phyloP scores from a whole-genome alignment of 2,113 vertebrate genomes.

The Python bivittatus region DNA sequence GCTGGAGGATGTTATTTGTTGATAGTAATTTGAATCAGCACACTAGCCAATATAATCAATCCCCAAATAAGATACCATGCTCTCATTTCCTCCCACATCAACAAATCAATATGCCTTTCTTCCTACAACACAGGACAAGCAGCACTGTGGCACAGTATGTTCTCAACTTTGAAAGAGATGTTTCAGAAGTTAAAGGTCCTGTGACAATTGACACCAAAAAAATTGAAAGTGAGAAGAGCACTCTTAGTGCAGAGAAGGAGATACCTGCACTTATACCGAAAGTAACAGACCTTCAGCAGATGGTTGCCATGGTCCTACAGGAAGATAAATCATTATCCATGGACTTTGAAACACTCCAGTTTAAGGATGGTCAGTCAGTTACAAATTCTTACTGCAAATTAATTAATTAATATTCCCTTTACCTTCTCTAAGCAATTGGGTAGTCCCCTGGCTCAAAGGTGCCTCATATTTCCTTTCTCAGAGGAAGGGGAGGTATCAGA shows the following conservation, averaged over 20 bases:
- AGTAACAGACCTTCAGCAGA: slow-evolving; percentile 74
- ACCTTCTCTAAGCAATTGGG: background rate
- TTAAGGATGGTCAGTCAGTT: slow-evolving; percentile 75
- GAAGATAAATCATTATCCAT: slow-evolving; percentile 81
- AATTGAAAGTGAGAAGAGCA: slow-evolving; percentile 63
- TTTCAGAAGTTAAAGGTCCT: slow-evolving; percentile 59
- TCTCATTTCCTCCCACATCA: background rate
- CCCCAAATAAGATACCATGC: background rate
- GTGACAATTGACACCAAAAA: slow-evolving; percentile 73
- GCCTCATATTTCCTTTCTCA: background rate
- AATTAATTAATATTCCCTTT: background rate
- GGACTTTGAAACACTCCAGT: slow-evolving; percentile 79
- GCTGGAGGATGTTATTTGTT: background rate
- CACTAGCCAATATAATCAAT: background rate
- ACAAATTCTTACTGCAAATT: background rate
- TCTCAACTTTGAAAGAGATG: slow-evolving; percentile 79
- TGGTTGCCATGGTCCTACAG: slow-evolving; percentile 77
- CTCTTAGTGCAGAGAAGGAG: slow-evolving; percentile 55
- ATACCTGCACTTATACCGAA: slow-evolving; percentile 54
- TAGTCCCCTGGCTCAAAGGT: background rate
- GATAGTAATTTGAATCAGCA: background rate
- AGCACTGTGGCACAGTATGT: slow-evolving; percentile 79
- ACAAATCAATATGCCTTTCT: slow-evolving; percentile 18
- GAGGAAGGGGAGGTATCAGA: background rate
- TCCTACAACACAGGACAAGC: slow-evolving; percentile 71